Evolutionary conservation across 2,113 vertebrate species (phyloP), one percentile per base, ranked within the genome.

Genomic region (Daubentonia madagascariensis): DNA sequence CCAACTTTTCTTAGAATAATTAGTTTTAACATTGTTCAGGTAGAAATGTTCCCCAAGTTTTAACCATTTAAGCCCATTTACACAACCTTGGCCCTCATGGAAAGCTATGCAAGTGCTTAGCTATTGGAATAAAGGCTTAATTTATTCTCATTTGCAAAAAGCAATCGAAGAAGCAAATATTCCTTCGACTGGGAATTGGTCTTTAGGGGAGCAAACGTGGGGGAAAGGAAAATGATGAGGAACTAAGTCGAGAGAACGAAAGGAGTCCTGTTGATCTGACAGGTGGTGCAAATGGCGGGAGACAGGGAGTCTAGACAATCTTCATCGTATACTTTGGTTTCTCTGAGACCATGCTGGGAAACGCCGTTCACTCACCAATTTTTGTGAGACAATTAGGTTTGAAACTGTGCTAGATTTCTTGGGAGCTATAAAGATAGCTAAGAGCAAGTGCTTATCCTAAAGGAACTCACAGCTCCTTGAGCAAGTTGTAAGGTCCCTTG

Each of bases 101-200:
- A 75, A 75, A 67, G 25, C 30, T 52, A 52, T 2, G 23, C 8
- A 30, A 43, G 68, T 80, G 40, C 48, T 84, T 61, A 75, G 79
- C 23, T 65, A 32, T 54, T n/a, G 40, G 20, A 79, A 57, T 12
- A 32, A 68, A 75, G 8, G 6, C 17, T 80, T 88, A 57, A 32
- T 52, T 54, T 79, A 88, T 68, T 93, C 86, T 79, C 22, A 35
- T 50, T 93, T 88, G 35, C 48, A 68, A 37, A 43, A 65, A 75
- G 50, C 37, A 89, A 22, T 7, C 37, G 61, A 79, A 95, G 76
- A 85, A 81, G 18, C 14, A 80, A 52, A 67, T 59, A n/a, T 43
- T 37, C 70, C 30, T 54, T 89, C 1, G 45, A 10, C 3, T 93
- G 28, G 9, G 37, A 73, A 78, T 72, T 1, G 13, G 43, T 80